Conservation (phyloP, 2,113 vertebrate genomes). For the Hemiprocne comata region DNA sequence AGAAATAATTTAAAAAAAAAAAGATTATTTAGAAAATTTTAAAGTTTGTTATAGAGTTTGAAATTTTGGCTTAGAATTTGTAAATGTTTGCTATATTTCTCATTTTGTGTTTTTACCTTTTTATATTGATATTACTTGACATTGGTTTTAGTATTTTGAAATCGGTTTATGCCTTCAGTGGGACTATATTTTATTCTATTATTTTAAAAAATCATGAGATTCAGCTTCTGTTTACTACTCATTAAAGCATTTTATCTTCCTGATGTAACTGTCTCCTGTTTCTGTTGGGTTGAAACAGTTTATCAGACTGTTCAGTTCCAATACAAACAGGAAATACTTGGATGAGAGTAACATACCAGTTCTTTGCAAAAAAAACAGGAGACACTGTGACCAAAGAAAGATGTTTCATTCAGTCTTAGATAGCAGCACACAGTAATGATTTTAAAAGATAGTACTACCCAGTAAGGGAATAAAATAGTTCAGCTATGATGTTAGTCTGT, state of each 20-base stretch:
- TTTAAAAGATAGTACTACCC: neutral
- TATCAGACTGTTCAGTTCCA: constrained; percentile 20
- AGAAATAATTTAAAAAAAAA: neutral
- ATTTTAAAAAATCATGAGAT: neutral
- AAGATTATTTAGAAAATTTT: neutral
- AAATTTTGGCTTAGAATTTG: neutral
- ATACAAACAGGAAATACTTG: constrained; percentile 53
- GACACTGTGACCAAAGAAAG: neutral
- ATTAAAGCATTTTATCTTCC: neutral
- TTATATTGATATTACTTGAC: neutral
- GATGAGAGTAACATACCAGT: neutral
- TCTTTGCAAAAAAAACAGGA: neutral
- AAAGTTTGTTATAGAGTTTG: neutral
- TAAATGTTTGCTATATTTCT: neutral
- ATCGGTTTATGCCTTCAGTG: neutral
- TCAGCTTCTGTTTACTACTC: neutral
- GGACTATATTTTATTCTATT: neutral
- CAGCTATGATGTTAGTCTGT: neutral
- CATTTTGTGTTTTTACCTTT: neutral
- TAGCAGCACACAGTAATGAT: neutral
- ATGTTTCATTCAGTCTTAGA: neutral
- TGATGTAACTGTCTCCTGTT: neutral
- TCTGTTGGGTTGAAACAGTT: constrained; percentile 7
- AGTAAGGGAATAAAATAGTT: neutral
- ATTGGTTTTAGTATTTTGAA: neutral